Base-by-base conservation (phyloP, 2,888 invertebrate genomes). In the Drosophila hawaiiensis region DNA sequence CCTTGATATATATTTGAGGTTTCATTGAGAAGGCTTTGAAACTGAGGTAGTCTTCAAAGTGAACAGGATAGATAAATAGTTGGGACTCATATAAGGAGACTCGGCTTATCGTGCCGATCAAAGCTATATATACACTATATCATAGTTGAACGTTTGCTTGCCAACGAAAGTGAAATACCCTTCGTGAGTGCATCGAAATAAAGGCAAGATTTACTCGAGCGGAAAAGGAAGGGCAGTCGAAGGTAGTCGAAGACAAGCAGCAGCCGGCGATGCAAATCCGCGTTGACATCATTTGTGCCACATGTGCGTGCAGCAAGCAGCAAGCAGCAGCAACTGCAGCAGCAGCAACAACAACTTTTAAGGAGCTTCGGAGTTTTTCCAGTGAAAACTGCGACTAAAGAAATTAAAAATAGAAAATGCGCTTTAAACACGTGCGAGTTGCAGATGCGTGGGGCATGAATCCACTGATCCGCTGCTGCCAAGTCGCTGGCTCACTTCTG, bases 261-360 rank as follows among this genome's bases (percentile, higher is more conserved):
- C 49, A 60, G 62, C 29, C 56, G 52, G 58, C 50, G 63, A 50
- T 67, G 68, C 80, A 82, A 89, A 89, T 80, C 82, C 83, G 73
- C 82, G 87, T 82, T 89, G 90, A 87, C 87, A 87, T 83, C 82
- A 76, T 83, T 86, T 73, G 84, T 68, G 78, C 73, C 89, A 78
- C 90, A 89, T 87, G 89, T 83, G 84, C 72, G 73, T 68, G 75
- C 72, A 79, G 54, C 73, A 65, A 14, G 22, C 76, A 33, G 25
- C 69, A 47, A 70, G 14, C 61, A 68, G 19, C 72, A 37, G 12
- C 68, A 58, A n/a, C 25, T 39, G 12, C 53, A 39, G 35, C 61
- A 70, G 22, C 4, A 33, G 33, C 33, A 35, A 35, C 35, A 16
- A 35, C 58, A 60, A 74, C 71, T 56, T 63, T 22, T n/a, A n/a